Evolutionary conservation across 2,888 invertebrate genomes (phyloP), one percentile per base, ranked within the genome.

Genomic region (Pardosa pseudoannulata): DNA sequence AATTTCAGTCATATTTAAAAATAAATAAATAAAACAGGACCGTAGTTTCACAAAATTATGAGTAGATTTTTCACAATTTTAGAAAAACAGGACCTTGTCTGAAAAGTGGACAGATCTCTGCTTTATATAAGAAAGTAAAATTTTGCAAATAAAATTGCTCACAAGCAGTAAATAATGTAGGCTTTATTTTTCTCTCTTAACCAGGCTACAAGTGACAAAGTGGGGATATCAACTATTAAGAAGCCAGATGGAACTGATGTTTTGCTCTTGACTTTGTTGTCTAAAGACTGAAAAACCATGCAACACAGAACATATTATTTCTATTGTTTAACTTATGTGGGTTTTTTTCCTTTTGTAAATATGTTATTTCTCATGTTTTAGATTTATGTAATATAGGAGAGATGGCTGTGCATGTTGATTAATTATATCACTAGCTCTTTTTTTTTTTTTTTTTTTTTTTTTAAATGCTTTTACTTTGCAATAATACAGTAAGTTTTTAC

Each of bases 191-290:
- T 36, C 6, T 56, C 16, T 41, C 16, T 16, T 36, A 67, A 72
- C 6, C 65, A 83, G 82, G 82, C 82, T 32, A 70, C 82, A 32
- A 83, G 76, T 50, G 76, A 83, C 29, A 76, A 83, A 50, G 82
- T 83, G 27, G 72, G 65, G 32, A 83, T 83, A 72, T 67, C 82
- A 11, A 83, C 76, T 41, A 71, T 83, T n/a, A 76, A 76, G 27
- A 83, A 83, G 31, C 27, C 64, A 41, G 76, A 83, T 67, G 82
- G 82, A 19, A 72, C 82, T 23, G 82, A 83, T 67, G 72, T 83
- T 36, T 50, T 83, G 64, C 76, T 72, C 31, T 67, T 83, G 50
- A 76, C 76, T n/a, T 65, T 83, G 13, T 41, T 83, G 27, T 72
- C 76, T 36, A 82, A 82, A 64, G 82, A 82, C 36, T 83, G 32